Evolutionary conservation across 2,113 vertebrate genomes (phyloP).

Genomic region (Thermophis baileyi): DNA sequence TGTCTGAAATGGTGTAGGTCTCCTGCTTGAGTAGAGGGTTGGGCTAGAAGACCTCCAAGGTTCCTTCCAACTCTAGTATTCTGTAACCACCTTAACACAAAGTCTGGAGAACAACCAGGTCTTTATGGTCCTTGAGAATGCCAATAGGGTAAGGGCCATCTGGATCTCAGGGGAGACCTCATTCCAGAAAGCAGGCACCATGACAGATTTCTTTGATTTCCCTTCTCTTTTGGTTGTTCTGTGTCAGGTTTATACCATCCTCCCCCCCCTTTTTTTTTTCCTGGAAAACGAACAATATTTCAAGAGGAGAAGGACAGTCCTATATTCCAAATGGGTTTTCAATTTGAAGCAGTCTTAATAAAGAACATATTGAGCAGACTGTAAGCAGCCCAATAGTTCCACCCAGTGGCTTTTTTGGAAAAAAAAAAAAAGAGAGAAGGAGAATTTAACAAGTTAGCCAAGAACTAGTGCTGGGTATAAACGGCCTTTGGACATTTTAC

Average conservation of each 20-base stretch:
- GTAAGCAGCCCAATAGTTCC: slow-evolving; percentile 59
- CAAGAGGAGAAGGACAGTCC: not conserved
- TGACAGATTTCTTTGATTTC: not conserved
- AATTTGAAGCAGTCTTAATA: not conserved
- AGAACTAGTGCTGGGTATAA: not conserved
- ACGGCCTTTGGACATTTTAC: not conserved
- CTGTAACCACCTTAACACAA: not conserved
- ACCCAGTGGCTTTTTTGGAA: slow-evolving; percentile 51
- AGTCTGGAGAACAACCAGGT: not conserved
- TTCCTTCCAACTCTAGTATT: not conserved
- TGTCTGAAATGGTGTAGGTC: too few relatives aligned
- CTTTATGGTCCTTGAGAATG: not conserved
- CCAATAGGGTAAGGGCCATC: not conserved
- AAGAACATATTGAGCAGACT: not conserved
- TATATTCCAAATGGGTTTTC: not conserved
- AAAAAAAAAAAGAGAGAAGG: not conserved
- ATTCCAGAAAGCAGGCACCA: not conserved
- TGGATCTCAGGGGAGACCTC: not conserved
- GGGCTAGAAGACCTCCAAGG: too few relatives aligned
- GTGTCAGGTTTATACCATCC: not conserved
- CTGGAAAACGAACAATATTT: not conserved
- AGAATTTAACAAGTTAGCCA: not conserved
- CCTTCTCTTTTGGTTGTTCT: not conserved
- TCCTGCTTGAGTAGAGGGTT: too few relatives aligned
- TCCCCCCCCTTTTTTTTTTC: too few relatives aligned